Evolutionary conservation across 2,888 invertebrate genomes (phyloP), one percentile per base, ranked within the genome.

Genomic region (Saturnia pavonia): DNA sequence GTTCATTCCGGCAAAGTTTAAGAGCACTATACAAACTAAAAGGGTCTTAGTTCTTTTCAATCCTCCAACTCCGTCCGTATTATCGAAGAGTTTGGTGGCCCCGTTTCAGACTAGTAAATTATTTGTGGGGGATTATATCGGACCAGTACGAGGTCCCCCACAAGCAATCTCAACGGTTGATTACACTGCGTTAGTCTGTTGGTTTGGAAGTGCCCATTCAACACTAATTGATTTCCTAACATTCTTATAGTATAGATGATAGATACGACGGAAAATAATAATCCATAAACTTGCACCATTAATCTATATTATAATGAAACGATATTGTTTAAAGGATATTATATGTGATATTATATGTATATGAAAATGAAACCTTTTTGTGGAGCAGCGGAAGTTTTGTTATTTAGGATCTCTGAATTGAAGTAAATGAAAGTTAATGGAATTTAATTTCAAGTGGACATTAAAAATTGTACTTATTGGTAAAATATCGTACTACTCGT

Each of bases 21-120:
- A 60, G 57, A 60, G 57, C 57, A 60, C 57, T 60, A 27, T 60
- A 60, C 57, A 60, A 60, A 60, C 57, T 60, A 11, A 60, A 60
- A 60, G 27, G 57, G 57, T 60, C 27, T 27, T 60, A 60, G 57
- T 60, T 60, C 57, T 60, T 60, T 60, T 27, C 25, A 60, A 60
- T 27, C 57, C 6, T 60, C 27, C 25, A 60, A 60, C 57, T 60
- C 27, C 14, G 57, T 60, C 57, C 57, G 27, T 14, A 14, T 60
- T 60, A 60, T 60, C 57, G 57, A 60, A 27, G 57, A 60, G 57
- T 60, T 3, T 14, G 12, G 19, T 27, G 14, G 57, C 57, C 27
- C 57, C 27, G 57, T 27, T 60, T 60, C 57, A 27, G 27, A 60
- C 25, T 60, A 60, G 57, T 60, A 60, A 60, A 60, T 60, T 25